These are phyloP conservation scores for Geodia barretti DNA, from an alignment of 37 sponge, comb jelly and placozoan species.

Conservation along the genomic window DNA sequence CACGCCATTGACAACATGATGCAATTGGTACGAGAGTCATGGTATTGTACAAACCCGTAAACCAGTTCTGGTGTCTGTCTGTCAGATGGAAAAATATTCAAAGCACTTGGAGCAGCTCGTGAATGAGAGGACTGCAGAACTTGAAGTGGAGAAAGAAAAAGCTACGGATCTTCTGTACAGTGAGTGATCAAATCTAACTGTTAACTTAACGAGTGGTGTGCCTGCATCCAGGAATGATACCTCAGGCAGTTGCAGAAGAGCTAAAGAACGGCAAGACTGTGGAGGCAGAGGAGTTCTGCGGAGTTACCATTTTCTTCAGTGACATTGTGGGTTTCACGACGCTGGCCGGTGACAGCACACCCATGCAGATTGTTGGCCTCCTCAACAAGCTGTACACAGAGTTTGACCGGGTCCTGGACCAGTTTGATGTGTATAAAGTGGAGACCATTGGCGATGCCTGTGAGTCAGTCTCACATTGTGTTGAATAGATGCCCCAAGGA, in stretches of 20 bases:
- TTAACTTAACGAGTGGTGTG: too few relatives aligned
- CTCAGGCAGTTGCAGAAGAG: conserved; percentile 78
- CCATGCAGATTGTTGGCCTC: conserved; percentile 82
- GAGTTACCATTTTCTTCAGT: conserved; percentile 89
- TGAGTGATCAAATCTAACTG: too few relatives aligned
- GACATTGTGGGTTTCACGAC: conserved; percentile 92
- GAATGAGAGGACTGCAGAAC: conserved; percentile 82
- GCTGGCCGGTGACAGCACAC: conserved; percentile 76
- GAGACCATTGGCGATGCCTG: conserved; percentile 96
- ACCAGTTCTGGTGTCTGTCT: too few relatives aligned
- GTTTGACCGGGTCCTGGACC: conserved; percentile 87
- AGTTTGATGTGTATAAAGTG: conserved; percentile 92
- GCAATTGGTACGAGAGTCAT: conserved; percentile 61
- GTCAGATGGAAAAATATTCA: conserved; percentile 92
- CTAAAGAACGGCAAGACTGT: conserved; percentile 81
- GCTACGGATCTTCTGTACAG: conserved; percentile 80
- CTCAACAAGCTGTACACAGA: conserved; percentile 85
- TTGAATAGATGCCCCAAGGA: too few relatives aligned
- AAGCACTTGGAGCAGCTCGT: conserved; percentile 88
- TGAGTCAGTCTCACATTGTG: too few relatives aligned
- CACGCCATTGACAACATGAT: conserved; percentile 95
- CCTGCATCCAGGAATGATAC: conserved; percentile 78
- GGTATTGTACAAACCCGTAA: not conserved
- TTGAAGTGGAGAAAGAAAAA: conserved; percentile 82
- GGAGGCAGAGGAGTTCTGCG: conserved; percentile 43